These are phyloP conservation scores for Notocelia uddmanniana DNA, from an alignment of 2,888 invertebrate species.

Conservation along the genomic window DNA sequence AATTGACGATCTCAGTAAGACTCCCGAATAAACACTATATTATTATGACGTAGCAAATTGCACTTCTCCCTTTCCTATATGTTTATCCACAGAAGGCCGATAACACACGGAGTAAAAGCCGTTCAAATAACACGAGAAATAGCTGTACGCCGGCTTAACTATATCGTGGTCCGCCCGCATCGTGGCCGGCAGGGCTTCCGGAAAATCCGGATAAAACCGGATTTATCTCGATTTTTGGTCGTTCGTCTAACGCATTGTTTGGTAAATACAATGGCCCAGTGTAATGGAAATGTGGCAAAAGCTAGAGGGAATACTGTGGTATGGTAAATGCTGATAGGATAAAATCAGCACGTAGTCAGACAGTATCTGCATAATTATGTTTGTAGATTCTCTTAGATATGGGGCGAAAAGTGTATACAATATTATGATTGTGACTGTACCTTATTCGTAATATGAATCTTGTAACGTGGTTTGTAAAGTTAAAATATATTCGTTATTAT, in stretches of 20 bases:
- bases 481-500: too few relatives aligned
- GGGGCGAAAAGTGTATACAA: too few relatives aligned
- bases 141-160: not conserved
- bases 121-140: not conserved
- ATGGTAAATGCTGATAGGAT: not conserved
- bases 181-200: not conserved
- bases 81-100: too few relatives aligned
- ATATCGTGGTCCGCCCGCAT: not conserved
- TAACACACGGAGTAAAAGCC: not conserved
- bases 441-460: too few relatives aligned
- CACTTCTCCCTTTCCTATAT: too few relatives aligned
- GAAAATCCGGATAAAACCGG: slow-evolving; percentile 3
- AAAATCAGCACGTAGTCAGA: not conserved
- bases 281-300: not conserved
- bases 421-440: too few relatives aligned
- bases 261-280: not conserved
- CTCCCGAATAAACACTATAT: too few relatives aligned
- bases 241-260: not conserved
- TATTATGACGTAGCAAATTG: too few relatives aligned
- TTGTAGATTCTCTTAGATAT: too few relatives aligned
- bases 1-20: too few relatives aligned
- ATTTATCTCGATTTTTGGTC: slow-evolving; percentile 2
- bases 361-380: too few relatives aligned
- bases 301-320: not conserved
- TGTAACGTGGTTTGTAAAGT: too few relatives aligned